These are phyloP conservation scores for Terebella lapidaria DNA, from an alignment of 2,888 invertebrate genomes.

Conservation along the genomic window DNA sequence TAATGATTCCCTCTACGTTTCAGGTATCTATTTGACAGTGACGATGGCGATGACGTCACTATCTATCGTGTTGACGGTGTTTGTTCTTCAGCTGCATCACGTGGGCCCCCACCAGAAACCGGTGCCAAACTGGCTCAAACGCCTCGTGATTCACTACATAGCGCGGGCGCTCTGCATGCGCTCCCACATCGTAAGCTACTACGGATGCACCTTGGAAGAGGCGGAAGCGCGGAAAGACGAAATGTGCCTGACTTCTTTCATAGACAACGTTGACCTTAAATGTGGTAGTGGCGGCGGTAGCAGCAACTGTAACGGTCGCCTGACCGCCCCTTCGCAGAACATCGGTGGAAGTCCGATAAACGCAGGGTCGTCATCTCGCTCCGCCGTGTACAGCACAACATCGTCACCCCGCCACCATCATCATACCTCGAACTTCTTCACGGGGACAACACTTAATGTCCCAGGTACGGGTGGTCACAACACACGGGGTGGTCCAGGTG, in stretches of 20 bases:
- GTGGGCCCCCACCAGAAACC: constrained; percentile 48
- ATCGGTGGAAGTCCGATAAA: not conserved
- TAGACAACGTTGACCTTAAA: constrained; percentile 26
- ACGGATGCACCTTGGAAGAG: constrained; percentile 5
- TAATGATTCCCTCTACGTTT: no score
- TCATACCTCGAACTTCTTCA: no score
- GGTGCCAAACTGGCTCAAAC: constrained; percentile 49
- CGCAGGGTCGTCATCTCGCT: not conserved
- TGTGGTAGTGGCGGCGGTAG: no score
- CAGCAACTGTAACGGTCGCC: constrained; percentile 32
- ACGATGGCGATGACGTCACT: constrained; percentile 55
- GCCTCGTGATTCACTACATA: constrained; percentile 45
- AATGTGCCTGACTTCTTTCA: constrained; percentile 35
- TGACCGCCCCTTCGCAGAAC: not conserved
- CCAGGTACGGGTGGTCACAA: not conserved
- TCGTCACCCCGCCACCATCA: not conserved
- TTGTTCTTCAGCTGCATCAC: constrained; percentile 55
- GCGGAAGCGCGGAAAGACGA: constrained; percentile 18
- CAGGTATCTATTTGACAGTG: constrained; percentile 55
- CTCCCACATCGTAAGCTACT: constrained; percentile 15
- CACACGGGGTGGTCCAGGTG: not conserved
- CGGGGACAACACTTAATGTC: no score
- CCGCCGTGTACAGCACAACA: not conserved
- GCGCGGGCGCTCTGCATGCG: constrained; percentile 45
- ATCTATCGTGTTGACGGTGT: constrained; percentile 53